These are phyloP conservation scores for Allacma fusca DNA, from an alignment of 2,888 invertebrate genomes.

Conservation along the genomic window DNA sequence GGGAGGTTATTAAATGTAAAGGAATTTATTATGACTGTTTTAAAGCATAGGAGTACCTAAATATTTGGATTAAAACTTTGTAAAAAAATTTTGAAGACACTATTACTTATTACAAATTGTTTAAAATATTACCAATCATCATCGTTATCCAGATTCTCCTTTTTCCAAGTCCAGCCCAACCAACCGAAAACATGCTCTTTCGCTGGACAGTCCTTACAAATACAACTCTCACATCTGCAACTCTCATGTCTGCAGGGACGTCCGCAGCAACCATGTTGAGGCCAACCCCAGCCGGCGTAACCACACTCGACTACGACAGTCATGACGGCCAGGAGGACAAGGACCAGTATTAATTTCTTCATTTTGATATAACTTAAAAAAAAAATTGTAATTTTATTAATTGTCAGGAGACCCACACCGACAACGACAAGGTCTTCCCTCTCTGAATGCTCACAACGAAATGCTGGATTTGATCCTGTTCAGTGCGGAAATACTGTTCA, in stretches of 20 bases:
- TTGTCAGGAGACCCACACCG: no score
- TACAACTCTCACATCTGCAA: conserved; percentile 10
- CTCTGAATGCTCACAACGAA: no score
- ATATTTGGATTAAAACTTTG: no score
- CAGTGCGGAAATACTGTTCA: no score
- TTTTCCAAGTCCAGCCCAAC: conserved; percentile 27
- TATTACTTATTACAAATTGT: no score
- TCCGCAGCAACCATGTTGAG: conserved; percentile 14
- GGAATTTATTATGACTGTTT: no score
- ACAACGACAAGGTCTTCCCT: no score
- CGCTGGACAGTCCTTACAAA: conserved; percentile 13
- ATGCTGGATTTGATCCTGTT: no score
- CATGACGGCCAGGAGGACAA: no score
- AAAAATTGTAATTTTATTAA: background rate
- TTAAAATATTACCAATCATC: conserved; percentile 19
- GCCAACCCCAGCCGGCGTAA: background rate
- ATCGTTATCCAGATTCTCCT: conserved; percentile 19
- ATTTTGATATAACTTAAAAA: background rate
- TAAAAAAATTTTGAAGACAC: no score
- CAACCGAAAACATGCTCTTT: conserved; percentile 32
- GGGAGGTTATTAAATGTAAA: no score
- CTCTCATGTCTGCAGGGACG: background rate
- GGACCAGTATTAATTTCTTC: background rate
- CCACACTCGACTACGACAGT: background rate
- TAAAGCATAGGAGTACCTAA: no score